Percentiles rank a stretch among this genome's conserved stretches.
These are phyloP conservation scores for Drosophila repleta DNA, from an alignment of 1,140 invertebrate genomes.

Conservation along the genomic window DNA sequence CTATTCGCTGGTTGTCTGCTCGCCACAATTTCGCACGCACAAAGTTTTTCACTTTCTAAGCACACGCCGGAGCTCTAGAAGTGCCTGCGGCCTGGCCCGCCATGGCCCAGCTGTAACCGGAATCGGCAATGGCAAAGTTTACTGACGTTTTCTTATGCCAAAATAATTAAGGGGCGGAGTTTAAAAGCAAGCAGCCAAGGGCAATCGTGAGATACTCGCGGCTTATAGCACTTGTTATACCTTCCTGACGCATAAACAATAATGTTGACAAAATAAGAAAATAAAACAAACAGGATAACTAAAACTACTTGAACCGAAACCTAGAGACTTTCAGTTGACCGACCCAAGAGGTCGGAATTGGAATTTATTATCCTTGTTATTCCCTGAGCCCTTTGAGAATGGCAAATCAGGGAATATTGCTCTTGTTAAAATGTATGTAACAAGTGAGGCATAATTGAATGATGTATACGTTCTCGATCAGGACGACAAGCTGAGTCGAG, in stretches of 20 bases:
- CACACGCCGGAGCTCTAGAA: constrained; percentile 29
- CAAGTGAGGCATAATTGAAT: too few relatives aligned
- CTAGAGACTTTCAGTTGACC: too few relatives aligned
- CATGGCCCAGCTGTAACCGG: constrained; percentile 59
- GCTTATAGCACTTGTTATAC: constrained; percentile 72
- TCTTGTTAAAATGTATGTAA: too few relatives aligned
- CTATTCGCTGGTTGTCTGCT: constrained; percentile 55
- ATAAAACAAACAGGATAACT: constrained; percentile 5
- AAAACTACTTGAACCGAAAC: constrained; percentile 29
- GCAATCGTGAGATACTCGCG: constrained; percentile 55
- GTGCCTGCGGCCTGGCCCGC: constrained; percentile 37
- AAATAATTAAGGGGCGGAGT: constrained; percentile 64
- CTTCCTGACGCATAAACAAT: constrained; percentile 35
- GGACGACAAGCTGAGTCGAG: too few relatives aligned
- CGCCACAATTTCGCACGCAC: constrained; percentile 79
- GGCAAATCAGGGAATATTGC: too few relatives aligned
- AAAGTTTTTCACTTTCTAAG: constrained; percentile 68
- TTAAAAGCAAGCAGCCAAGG: constrained; percentile 22
- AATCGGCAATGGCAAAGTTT: constrained; percentile 62
- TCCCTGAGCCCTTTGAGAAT: too few relatives aligned
- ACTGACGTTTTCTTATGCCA: constrained; percentile 76
- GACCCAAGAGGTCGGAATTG: too few relatives aligned
- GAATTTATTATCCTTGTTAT: too few relatives aligned
- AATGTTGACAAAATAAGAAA: constrained; percentile 22
- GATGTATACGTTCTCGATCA: too few relatives aligned